Conservation (phyloP, 2,113 vertebrate species). For the Sylvietta virens region DNA sequence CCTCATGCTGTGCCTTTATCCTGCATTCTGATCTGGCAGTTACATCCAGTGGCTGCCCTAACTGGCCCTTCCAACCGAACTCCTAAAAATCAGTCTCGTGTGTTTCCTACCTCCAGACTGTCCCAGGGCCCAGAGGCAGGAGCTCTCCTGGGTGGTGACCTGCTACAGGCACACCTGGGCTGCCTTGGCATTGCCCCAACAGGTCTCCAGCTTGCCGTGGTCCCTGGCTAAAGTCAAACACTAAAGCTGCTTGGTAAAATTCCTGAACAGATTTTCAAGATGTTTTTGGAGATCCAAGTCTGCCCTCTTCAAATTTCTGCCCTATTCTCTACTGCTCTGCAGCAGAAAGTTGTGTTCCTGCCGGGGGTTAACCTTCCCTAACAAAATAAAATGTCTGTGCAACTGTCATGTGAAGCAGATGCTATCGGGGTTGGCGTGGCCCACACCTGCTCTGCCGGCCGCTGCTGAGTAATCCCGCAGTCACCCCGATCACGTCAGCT, state of each 20-base stretch:
- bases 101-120: background rate
- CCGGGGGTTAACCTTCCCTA: background rate
- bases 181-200: background rate
- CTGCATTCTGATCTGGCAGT: constrained; percentile 59
- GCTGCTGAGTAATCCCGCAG: constrained; percentile 38
- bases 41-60: constrained; percentile 35
- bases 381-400: background rate
- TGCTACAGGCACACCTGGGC: background rate
- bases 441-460: constrained; percentile 43
- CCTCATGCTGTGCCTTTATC: constrained; percentile 18
- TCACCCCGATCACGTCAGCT: constrained; percentile 23
- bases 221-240: fast-evolving
- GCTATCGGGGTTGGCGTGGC: constrained; percentile 39
- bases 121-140: background rate
- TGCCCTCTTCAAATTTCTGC: background rate
- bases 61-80: constrained; percentile 41
- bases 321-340: background rate
- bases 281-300: background rate
- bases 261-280: background rate
- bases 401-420: constrained; percentile 52
- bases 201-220: background rate
- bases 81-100: background rate
- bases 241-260: background rate
- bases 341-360: background rate
- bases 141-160: background rate